Conservation (phyloP, 2,797 vertebrate genomes). For the Adelosebastes latens region DNA sequence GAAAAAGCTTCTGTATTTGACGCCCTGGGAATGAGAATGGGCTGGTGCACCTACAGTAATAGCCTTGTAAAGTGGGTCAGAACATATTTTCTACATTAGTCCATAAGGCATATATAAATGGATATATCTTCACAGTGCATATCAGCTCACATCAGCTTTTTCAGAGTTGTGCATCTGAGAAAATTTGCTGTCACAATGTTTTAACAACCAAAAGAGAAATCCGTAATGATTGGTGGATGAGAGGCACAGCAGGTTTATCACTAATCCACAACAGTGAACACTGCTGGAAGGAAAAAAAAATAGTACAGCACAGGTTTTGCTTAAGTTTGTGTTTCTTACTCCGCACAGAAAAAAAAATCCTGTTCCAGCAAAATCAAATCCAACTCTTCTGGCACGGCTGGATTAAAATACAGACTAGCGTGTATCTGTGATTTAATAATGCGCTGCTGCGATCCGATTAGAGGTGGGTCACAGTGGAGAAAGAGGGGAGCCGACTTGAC, state of each 20-base stretch:
- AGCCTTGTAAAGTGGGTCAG: constrained; percentile 13
- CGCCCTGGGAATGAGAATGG: too few species aligned
- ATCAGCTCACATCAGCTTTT: constrained; percentile 2
- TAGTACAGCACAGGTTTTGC: constrained; percentile 1
- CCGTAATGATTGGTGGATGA: constrained; percentile 17
- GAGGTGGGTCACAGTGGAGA: constrained; percentile 30
- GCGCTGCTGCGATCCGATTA: constrained; percentile 31
- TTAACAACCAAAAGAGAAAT: constrained; percentile 5
- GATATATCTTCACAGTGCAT: not conserved
- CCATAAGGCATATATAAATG: not conserved
- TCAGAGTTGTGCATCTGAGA: not conserved
- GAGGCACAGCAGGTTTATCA: constrained; percentile 17
- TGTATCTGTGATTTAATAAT: constrained; percentile 64
- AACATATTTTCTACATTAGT: not conserved
- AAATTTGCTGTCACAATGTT: constrained; percentile 31
- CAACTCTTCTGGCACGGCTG: constrained; percentile 8
- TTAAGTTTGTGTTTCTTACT: constrained; percentile 15
- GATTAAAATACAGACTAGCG: constrained; percentile 48
- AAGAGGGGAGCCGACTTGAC: constrained; percentile 1
- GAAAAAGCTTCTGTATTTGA: too few species aligned
- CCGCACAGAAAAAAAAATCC: not conserved
- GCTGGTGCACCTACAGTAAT: too few species aligned
- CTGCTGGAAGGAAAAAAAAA: not conserved
- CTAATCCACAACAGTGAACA: constrained; percentile 20
- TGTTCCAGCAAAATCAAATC: constrained; percentile 37